These are phyloP conservation scores for Torymus auratus DNA, from an alignment of 2,888 invertebrate species.

Conservation along the genomic window DNA sequence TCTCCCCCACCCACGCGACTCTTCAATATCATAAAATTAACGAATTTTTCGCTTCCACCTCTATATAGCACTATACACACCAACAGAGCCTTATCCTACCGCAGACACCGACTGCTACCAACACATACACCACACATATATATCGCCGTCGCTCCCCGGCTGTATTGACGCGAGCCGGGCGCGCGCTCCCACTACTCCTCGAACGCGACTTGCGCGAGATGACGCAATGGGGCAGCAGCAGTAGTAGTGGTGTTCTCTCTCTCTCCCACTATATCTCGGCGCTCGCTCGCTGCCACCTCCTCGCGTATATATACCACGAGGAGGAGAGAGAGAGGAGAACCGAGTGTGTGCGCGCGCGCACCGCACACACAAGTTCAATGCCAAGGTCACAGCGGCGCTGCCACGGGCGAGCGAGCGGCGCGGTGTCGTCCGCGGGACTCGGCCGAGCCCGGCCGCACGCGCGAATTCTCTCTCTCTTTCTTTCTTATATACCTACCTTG, in stretches of 20 bases:
- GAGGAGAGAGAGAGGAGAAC: too few relatives aligned
- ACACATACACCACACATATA: too few relatives aligned
- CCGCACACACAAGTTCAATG: conserved; percentile 74
- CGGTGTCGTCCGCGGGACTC: conserved; percentile 69
- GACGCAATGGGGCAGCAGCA: conserved; percentile 67
- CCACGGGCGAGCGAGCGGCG: conserved; percentile 56
- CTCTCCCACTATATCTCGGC: conserved; percentile 20
- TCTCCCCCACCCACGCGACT: too few relatives aligned
- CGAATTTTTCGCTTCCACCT: too few relatives aligned
- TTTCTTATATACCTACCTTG: background rate
- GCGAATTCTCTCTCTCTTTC: conserved; percentile 34
- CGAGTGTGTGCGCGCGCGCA: conserved; percentile 56
- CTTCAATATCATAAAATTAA: too few relatives aligned
- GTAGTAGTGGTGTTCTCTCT: conserved; percentile 23
- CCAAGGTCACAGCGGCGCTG: conserved; percentile 75
- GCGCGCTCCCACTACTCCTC: background rate
- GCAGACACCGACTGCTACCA: too few relatives aligned
- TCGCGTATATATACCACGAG: too few relatives aligned
- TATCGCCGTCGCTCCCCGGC: too few relatives aligned
- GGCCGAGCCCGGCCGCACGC: conserved; percentile 62
- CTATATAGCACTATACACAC: too few relatives aligned
- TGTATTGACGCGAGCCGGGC: background rate
- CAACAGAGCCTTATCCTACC: too few relatives aligned
- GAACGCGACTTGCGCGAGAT: conserved; percentile 72
- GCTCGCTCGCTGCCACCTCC: conserved; percentile 34